Conservation (phyloP, 2,888 invertebrate genomes). For the Sepioteuthis lessoniana region DNA sequence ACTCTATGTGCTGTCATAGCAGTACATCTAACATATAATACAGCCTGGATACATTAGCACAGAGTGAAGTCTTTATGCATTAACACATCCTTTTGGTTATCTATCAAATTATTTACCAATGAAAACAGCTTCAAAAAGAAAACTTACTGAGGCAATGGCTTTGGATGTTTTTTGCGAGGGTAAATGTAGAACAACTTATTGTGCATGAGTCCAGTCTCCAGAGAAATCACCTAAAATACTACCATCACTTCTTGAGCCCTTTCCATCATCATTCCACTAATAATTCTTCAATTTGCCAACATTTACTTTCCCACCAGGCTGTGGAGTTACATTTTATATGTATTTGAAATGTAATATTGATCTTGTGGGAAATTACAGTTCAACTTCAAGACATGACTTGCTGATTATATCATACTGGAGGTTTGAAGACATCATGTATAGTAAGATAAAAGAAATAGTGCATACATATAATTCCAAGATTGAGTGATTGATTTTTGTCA, state of each 20-base stretch:
- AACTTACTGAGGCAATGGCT: background rate
- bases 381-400: background rate
- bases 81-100: background rate
- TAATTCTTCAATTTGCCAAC: background rate
- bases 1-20: no score
- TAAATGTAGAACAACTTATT: background rate
- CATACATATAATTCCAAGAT: background rate
- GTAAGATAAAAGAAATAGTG: background rate
- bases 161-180: background rate
- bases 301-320: background rate
- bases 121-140: background rate
- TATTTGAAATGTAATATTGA: background rate
- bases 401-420: background rate
- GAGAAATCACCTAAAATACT: slow-evolving; percentile 21
- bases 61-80: background rate
- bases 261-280: background rate
- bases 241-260: background rate
- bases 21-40: background rate
- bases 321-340: background rate
- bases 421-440: background rate
- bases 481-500: background rate
- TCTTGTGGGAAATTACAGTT: background rate
- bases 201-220: background rate
- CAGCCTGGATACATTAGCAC: background rate
- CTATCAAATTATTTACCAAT: slow-evolving; percentile 17